Percentiles rank a stretch among this genome's conserved stretches.
Conservation (phyloP, 2,113 vertebrate species). For the Menidia beryllina region DNA sequence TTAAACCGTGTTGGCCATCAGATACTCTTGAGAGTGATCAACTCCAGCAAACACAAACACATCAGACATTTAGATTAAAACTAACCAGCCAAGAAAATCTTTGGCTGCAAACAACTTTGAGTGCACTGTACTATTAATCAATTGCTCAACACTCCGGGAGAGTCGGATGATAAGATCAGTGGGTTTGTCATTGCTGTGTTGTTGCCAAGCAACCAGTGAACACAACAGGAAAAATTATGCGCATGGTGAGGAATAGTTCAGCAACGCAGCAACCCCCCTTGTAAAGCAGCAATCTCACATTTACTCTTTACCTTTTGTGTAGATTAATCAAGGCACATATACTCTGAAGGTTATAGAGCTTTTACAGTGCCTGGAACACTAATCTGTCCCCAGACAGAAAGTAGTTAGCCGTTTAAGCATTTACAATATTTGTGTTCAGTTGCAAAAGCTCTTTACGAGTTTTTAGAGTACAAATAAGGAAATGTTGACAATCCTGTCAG, state of each 20-base stretch:
- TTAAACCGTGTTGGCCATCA: constrained; percentile 31
- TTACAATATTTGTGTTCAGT: not conserved
- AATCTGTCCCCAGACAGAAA: not conserved
- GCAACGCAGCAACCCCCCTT: too few relatives aligned
- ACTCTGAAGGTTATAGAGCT: not conserved
- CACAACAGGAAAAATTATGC: not conserved
- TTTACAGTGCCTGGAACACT: not conserved
- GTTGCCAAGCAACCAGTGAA: constrained; percentile 11
- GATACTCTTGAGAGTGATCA: constrained; percentile 23
- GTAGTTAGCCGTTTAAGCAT: not conserved
- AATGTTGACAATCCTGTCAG: not conserved
- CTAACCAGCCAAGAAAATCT: too few relatives aligned
- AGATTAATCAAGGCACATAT: not conserved
- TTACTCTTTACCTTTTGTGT: not conserved
- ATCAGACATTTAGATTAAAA: not conserved
- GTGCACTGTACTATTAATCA: not conserved
- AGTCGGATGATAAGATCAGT: not conserved
- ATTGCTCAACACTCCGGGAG: not conserved
- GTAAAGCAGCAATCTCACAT: not conserved
- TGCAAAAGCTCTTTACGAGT: not conserved
- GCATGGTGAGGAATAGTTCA: not conserved
- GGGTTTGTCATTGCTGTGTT: constrained; percentile 1
- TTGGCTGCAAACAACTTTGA: not conserved
- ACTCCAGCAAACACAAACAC: not conserved
- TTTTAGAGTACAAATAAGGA: not conserved